Base-by-base conservation (phyloP, 1,140 invertebrate genomes). In the Hypothenemus hampei region DNA sequence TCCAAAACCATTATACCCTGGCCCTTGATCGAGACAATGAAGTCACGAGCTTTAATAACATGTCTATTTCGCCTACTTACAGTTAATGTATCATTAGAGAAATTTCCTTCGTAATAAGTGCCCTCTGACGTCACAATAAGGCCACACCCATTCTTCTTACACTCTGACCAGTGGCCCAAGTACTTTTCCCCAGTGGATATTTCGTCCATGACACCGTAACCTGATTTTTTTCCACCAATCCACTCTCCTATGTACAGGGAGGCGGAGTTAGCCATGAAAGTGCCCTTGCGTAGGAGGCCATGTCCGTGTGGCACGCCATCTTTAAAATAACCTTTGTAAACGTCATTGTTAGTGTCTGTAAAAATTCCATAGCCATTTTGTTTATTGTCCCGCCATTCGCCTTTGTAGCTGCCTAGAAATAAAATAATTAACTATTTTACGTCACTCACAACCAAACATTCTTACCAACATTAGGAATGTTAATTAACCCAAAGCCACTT, bases 211-310 rank as follows among this genome's bases (percentile, higher is more conserved):
- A 93, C 86, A 8, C 90, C 90, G 66, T 93, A 94, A 1, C 91
- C 90, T 62, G 85, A 80, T 63, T 83, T 85, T 1, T 81, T 77
- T 21, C 90, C 89, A 21, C 72, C 73, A 8, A 77, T 73, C 86
- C 90, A 93, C 69, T 93, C 88, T 8, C 90, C 91, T 43, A 91
- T 87, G 66, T 93, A 93, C 57, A 91, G 78, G 11, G 83, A 86
- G 4, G 87, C 86, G 8, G 80, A 77, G 10, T 80, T 81, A 2
- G 83, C 77, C 48, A 83, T 85, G 62, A 89, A 89, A 61, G 84
- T 82, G 22, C 89, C 89, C 66, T 87, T 84, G 55, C 85, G 85
- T 55, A 87, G 81, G 37, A 86, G 81, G 6, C 91, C 91, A 71
- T 93, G 89, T 0, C 91, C 91, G 70, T 90, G 84, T 11, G 86